phyloP scores from a whole-genome alignment of 2,797 vertebrate genomes.

The Sebastes variabilis region DNA sequence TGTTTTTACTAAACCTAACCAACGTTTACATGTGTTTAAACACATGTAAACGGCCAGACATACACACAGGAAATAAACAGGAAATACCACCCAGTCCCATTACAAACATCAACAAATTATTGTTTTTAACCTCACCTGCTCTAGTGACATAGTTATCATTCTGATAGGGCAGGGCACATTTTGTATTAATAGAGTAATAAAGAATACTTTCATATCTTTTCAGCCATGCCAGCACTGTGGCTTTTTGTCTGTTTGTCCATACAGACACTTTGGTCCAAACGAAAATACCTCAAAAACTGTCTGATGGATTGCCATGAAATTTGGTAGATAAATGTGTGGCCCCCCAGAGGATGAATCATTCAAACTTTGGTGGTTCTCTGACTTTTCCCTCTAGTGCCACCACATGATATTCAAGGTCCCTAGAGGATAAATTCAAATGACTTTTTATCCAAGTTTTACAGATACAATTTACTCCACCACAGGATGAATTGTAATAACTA shows the following conservation, averaged over 20 bases:
- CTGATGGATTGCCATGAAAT: background rate
- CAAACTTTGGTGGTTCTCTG: background rate
- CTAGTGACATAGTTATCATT: background rate
- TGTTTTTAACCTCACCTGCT: background rate
- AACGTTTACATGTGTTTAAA: too few species aligned
- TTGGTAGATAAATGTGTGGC: rapidly evolving
- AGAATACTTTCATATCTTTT: background rate
- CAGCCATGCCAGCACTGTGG: too few species aligned
- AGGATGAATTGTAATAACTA: background rate
- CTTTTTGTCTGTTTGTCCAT: background rate
- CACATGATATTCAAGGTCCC: background rate
- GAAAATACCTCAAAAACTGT: background rate
- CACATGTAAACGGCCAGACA: too few species aligned
- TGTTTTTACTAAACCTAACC: too few species aligned
- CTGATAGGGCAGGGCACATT: rapidly evolving
- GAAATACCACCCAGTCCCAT: background rate
- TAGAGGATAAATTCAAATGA: background rate
- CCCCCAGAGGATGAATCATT: background rate
- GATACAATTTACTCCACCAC: too few species aligned
- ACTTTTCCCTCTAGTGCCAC: too few species aligned
- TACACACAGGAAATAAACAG: background rate
- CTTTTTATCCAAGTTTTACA: background rate
- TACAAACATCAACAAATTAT: rapidly evolving
- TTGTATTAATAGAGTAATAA: background rate
- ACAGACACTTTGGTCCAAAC: background rate